Evolutionary conservation across 2,113 vertebrate genomes (phyloP).

Genomic region (Ascaphus truei): DNA sequence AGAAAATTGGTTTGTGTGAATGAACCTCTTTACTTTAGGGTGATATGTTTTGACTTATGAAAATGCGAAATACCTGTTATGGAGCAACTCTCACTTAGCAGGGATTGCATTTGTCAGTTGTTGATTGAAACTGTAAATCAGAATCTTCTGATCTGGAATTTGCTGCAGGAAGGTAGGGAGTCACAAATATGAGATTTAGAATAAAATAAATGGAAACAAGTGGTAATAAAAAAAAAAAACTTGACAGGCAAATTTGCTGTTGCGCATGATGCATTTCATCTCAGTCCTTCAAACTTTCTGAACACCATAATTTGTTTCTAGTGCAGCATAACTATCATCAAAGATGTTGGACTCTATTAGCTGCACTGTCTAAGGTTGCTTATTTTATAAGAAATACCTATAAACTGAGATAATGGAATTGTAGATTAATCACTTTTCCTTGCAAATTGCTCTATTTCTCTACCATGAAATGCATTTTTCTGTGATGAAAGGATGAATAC

Average conservation of each 20-base stretch:
- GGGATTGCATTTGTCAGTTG: slow-evolving; percentile 54
- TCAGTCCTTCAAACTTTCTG: slow-evolving; percentile 67
- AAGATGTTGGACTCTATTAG: slow-evolving; percentile 64
- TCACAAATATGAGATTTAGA: slow-evolving; percentile 64
- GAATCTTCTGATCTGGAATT: slow-evolving; percentile 55
- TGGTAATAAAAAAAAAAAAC: slow-evolving; percentile 59
- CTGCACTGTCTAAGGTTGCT: slow-evolving; percentile 50
- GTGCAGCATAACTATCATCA: slow-evolving; percentile 59
- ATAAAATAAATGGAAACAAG: slow-evolving; percentile 70
- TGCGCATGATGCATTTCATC: slow-evolving; percentile 60
- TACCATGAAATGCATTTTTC: too few species aligned
- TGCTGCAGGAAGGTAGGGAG: slow-evolving; percentile 58
- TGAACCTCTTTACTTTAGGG: slow-evolving; percentile 56
- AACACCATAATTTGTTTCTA: slow-evolving; percentile 72
- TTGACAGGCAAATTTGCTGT: slow-evolving; percentile 75
- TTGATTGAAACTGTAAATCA: slow-evolving; percentile 66
- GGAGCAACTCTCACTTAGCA: slow-evolving; percentile 54
- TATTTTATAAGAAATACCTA: slow-evolving; percentile 45
- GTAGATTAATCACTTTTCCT: slow-evolving; percentile 38
- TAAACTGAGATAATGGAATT: slow-evolving; percentile 49
- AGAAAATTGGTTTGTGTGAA: slow-evolving; percentile 54
- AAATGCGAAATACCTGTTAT: slow-evolving; percentile 70
- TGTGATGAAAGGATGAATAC: too few species aligned
- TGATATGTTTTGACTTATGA: slow-evolving; percentile 69
- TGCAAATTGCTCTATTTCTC: too few species aligned